Conservation (phyloP, 2,888 invertebrate genomes). For the Dynastes maya region DNA sequence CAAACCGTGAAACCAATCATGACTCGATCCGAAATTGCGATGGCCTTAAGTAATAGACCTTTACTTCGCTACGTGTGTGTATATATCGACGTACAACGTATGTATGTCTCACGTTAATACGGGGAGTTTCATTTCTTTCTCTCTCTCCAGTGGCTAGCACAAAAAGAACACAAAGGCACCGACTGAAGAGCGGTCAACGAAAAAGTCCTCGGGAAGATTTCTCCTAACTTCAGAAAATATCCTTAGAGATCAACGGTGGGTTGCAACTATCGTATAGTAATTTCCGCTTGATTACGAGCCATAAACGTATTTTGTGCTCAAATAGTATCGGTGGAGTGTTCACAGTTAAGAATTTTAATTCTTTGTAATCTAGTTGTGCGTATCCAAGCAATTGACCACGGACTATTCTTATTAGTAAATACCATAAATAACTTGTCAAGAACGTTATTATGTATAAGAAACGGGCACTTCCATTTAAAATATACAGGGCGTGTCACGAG, state of each 20-base stretch:
- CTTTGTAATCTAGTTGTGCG: too few relatives aligned
- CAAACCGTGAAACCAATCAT: conserved; percentile 57
- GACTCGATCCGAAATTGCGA: conserved; percentile 50
- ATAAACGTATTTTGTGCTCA: not conserved
- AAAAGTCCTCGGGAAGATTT: conserved; percentile 47
- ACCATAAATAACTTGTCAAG: too few relatives aligned
- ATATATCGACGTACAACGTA: conserved; percentile 1
- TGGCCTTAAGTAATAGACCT: conserved; percentile 52
- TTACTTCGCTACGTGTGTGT: conserved; percentile 54
- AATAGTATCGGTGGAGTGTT: not conserved
- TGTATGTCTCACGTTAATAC: conserved; percentile 30
- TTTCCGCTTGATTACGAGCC: too few relatives aligned
- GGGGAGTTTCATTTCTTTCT: conserved; percentile 29
- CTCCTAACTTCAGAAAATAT: conserved; percentile 7
- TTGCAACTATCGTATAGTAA: conserved; percentile 49
- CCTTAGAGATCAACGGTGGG: not conserved
- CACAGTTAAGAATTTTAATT: not conserved
- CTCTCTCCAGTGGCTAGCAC: not conserved
- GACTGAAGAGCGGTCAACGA: conserved; percentile 19
- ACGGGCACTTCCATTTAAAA: too few relatives aligned
- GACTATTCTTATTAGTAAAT: too few relatives aligned
- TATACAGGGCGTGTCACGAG: too few relatives aligned
- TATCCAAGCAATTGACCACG: too few relatives aligned
- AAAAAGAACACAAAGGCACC: conserved; percentile 48
- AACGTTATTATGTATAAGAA: too few relatives aligned